Percentiles rank a stretch among this genome's conserved stretches.
Evolutionary conservation across 2,888 invertebrate genomes (phyloP).

Genomic region (Cartodere bifasciata): DNA sequence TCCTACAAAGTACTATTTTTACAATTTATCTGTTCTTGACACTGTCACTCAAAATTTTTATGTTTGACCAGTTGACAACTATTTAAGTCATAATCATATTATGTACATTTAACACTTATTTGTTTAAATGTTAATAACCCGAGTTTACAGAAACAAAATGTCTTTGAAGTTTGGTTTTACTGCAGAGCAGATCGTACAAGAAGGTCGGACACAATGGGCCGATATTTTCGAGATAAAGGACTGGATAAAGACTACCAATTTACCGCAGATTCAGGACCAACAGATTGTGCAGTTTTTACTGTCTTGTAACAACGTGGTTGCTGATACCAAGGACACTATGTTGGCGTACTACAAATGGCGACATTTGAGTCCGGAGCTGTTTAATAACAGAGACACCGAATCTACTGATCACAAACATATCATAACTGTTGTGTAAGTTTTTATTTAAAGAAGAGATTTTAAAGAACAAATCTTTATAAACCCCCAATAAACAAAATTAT

Average conservation of each 20-base stretch:
- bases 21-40: too few relatives aligned
- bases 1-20: too few relatives aligned
- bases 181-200: conserved; percentile 17
- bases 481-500: too few relatives aligned
- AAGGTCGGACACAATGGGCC: conserved; percentile 16
- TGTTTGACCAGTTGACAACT: too few relatives aligned
- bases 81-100: too few relatives aligned
- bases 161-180: conserved; percentile 9
- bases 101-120: too few relatives aligned
- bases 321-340: conserved; percentile 47
- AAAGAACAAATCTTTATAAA: too few relatives aligned
- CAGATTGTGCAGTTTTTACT: conserved; percentile 52
- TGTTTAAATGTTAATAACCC: too few relatives aligned
- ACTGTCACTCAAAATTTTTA: too few relatives aligned
- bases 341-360: conserved; percentile 42
- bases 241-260: conserved; percentile 21
- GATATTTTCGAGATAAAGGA: conserved; percentile 23
- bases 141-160: too few relatives aligned
- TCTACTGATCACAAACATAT: neutral
- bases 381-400: neutral
- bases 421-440: neutral
- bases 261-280: conserved; percentile 38
- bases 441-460: too few relatives aligned
- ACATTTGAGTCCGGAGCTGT: neutral
- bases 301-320: conserved; percentile 48